Conservation (phyloP, 2,888 invertebrate species). For the Tachina lurida region DNA sequence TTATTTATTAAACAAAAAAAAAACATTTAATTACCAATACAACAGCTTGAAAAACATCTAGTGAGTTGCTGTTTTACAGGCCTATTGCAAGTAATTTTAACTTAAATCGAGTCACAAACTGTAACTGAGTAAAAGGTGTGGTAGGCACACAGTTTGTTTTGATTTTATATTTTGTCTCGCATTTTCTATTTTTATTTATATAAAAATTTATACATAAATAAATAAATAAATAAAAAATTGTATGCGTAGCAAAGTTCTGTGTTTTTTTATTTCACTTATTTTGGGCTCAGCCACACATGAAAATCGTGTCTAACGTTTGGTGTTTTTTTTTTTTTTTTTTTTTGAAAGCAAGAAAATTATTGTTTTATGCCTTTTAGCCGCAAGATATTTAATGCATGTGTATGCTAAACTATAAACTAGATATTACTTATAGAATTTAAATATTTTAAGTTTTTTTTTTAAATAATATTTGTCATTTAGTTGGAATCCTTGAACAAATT, state of each 20-base stretch:
- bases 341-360: slow-evolving; percentile 35
- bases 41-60: slow-evolving; percentile 52
- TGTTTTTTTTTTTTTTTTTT: slow-evolving; percentile 27
- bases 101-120: slow-evolving; percentile 31
- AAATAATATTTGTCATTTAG: slow-evolving; percentile 24
- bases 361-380: slow-evolving; percentile 28
- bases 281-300: slow-evolving; percentile 51
- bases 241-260: slow-evolving; percentile 60
- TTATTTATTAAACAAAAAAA: slow-evolving; percentile 20
- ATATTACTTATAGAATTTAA: slow-evolving; percentile 32
- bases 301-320: slow-evolving; percentile 63
- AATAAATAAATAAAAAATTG: slow-evolving; percentile 36
- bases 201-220: background rate
- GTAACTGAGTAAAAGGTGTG: slow-evolving; percentile 55
- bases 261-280: background rate
- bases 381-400: slow-evolving; percentile 20
- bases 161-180: slow-evolving; percentile 35
- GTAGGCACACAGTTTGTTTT: slow-evolving; percentile 26
- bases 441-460: slow-evolving; percentile 15
- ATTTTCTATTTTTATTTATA: background rate
- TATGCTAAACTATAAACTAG: background rate
- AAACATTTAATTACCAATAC: slow-evolving; percentile 66
- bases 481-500: slow-evolving; percentile 27
- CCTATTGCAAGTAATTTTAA: slow-evolving; percentile 61
- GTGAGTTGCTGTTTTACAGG: slow-evolving; percentile 60